Evolutionary conservation across 2,888 invertebrate species (phyloP), one percentile per base, ranked within the genome.

Genomic region (Litoditis marina): DNA sequence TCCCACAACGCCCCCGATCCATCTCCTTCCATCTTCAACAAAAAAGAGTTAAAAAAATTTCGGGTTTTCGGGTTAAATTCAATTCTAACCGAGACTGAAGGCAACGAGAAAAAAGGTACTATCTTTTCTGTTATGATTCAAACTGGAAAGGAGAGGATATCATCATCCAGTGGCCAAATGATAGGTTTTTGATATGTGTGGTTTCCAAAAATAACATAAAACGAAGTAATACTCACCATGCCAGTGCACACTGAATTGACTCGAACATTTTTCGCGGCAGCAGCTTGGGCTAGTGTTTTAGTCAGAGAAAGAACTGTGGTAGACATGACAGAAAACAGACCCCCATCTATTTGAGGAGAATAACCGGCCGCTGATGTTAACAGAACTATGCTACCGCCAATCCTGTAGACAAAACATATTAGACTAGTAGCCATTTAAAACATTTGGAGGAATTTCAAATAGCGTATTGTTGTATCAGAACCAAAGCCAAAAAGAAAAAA

Each of bases 301-400:
- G 69, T 68, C 39, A 78, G 36, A 0, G 69, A 67, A 19, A 78
- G 62, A 16, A 77, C 60, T 44, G 72, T 66, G n/a, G 76, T 74
- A 7, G 74, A 68, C 16, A 74, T 75, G n/a, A 69, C 65, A 11
- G 73, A 74, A 52, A 65, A 79, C 25, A 80, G 54, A 6, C 80
- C 80, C 49, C 80, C 55, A 58, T 80, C 78, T 19, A 75, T 54
- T 42, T 73, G 73, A 7, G 79, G 74, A 8, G 74, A 64, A 65
- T 66, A 78, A 2, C 74, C 78, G 22, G 76, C 63, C 7, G 60
- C 66, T 27, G 66, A 78, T 8, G 53, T 74, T 27, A 68, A 46
- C 32, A 63, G 65, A 22, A 71, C 61, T 11, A 73, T 61, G 47
- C 69, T 68, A 11, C n/a, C n/a, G n/a, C 70, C 70, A 54, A 70